Base-by-base conservation (phyloP, 2,888 invertebrate species). In the Holacanthella duospinosa region DNA sequence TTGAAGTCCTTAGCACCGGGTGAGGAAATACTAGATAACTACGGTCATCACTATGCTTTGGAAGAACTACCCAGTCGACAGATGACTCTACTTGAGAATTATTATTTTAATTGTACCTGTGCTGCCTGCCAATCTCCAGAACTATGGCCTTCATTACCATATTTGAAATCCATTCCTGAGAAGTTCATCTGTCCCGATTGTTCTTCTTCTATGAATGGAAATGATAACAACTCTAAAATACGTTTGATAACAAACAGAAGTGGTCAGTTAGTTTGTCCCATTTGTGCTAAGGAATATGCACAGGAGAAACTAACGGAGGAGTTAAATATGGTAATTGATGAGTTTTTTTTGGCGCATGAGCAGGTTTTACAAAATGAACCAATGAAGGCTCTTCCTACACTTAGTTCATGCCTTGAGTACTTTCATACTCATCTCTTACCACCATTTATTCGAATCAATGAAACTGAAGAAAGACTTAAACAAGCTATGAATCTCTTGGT, bases 71-170 rank as follows among this genome's bases (percentile, higher is more conserved):
- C 61, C 1, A 77, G 79, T 2, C 83, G 94, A 9, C 83, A 82
- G 69, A 72, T 77, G 6, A 79, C 80, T 29, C 79, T 94, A 12
- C 78, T 80, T 56, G 80, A 81, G 61, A 90, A 91, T 76, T 94
- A 91, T 78, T 86, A 83, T 75, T 94, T 94, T 75, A 77, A 76
- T 1, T 94, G 94, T 74, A 71, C 77, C 1, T 94, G 94, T 75
- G 80, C 82, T 72, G 85, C 91, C 0, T 94, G 94, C 72, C 73
- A 75, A 21, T 75, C 84, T 56, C 48, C 48, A 9, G 48, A 48
- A 21, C 77, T 87, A 68, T 91, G 88, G 85, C 87, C 88, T 27
- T 61, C 27, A 29, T 61, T 66, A 19, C 26, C 48, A 1, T 29
- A 55, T 1, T 43, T 70, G 54, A 64, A 67, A 56, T 27, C 58